Base-by-base conservation (phyloP, 2,888 invertebrate species). In the Aleiodes leptofemur region DNA sequence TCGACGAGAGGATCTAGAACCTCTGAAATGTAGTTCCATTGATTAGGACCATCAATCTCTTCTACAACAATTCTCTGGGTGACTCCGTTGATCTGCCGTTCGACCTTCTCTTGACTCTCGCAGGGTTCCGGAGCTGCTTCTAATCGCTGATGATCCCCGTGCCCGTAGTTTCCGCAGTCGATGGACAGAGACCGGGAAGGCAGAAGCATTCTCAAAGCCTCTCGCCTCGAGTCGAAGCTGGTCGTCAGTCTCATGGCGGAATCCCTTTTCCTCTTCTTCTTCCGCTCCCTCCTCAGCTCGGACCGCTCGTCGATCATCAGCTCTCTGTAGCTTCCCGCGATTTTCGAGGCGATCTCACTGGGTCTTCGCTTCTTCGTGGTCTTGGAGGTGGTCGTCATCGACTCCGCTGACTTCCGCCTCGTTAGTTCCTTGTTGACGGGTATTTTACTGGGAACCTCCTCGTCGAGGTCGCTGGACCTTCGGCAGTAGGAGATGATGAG, bases 311-410 rank as follows among this genome's bases (percentile, higher is more conserved):
- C 90, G 72, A 92, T 92, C 80, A 93, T 87, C 31, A 93, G 90
- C 68, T 93, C 93, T 48, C 91, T 88, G 72, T 93, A 93, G 29
- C 92, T 92, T 29, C 93, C 91, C 0, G 91, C 83, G 16, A 90
- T 90, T 56, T 84, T 85, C 6, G 90, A 85, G 2, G 90, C 90
- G 61, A 91, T 90, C 79, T 96, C 96, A 84, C 96, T 96, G 0
- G 96, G 95, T 68, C 96, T 90, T 23, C 92, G 87, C 38, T 94
- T 92, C 77, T 92, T 92, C 48, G 92, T 91, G 11, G 91, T 91
- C 0, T 72, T 16, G 0, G 55, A 14, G 6, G 50, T 61, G 6
- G 50, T 61, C 8, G 76, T 64, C 61, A 79, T 77, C 31, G 80
- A 77, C 0, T 79, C 81, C 3, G 80, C 77, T 64, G 80, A 80